Conservation (phyloP, 2,797 vertebrate genomes). For the Acipenser ruthenus region DNA sequence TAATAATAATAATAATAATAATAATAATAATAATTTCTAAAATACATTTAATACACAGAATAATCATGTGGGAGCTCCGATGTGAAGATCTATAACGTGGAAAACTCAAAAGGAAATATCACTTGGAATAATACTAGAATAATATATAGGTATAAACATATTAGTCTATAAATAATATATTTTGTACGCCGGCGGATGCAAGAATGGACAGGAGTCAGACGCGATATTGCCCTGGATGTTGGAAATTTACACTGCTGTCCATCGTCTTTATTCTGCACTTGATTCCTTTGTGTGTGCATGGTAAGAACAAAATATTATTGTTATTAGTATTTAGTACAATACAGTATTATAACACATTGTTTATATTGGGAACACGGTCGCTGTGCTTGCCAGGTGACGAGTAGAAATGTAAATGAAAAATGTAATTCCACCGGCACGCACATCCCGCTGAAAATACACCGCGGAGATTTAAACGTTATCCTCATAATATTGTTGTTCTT, state of each 20-base stretch:
- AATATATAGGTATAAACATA: no score
- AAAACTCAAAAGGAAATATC: neutral
- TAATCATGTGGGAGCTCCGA: slow-evolving; percentile 45
- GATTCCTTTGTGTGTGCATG: slow-evolving; percentile 46
- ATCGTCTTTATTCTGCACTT: slow-evolving; percentile 49
- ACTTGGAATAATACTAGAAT: neutral
- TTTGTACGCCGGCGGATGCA: slow-evolving; percentile 17
- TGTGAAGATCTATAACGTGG: slow-evolving; percentile 45
- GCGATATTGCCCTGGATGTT: slow-evolving; percentile 44
- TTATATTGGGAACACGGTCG: no score
- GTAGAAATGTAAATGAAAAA: no score
- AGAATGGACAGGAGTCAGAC: slow-evolving; percentile 44
- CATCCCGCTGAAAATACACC: no score
- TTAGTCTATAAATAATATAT: no score
- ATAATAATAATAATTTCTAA: slow-evolving; percentile 9
- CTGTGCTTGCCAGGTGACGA: no score
- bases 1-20: neutral
- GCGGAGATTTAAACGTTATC: no score
- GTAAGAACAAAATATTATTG: slow-evolving; percentile 38
- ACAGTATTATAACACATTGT: no score
- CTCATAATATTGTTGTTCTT: no score
- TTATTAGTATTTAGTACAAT: no score
- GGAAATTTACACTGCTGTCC: slow-evolving; percentile 48
- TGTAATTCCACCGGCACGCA: no score
- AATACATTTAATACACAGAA: slow-evolving; percentile 23